Evolutionary conservation across 2,888 invertebrate species (phyloP).

Genomic region (Andrena marginata): DNA sequence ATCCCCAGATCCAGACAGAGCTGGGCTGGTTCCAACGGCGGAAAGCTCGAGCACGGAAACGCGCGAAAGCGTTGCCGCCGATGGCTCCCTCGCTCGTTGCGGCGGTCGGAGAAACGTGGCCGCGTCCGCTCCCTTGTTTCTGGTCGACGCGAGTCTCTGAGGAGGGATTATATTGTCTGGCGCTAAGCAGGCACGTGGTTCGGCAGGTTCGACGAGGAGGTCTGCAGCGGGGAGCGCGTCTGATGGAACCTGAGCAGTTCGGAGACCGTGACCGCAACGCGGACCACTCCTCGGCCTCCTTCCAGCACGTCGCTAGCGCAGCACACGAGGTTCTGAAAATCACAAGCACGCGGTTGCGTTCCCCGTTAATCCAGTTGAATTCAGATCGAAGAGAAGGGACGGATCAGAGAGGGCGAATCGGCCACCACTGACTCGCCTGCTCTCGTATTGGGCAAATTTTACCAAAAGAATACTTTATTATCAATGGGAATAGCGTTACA

Average conservation of each 20-base stretch:
- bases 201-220: slow-evolving; percentile 68
- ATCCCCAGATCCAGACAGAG: background rate
- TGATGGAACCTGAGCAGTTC: slow-evolving; percentile 91
- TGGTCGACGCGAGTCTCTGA: slow-evolving; percentile 5
- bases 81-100: background rate
- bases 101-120: background rate
- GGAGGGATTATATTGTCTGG: slow-evolving; percentile 71
- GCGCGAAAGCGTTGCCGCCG: background rate
- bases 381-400: too few relatives aligned
- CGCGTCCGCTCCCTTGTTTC: background rate
- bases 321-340: slow-evolving; percentile 94
- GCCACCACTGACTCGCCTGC: background rate
- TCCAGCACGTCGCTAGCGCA: slow-evolving; percentile 97
- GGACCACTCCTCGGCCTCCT: slow-evolving; percentile 94
- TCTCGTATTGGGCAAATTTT: slow-evolving; percentile 42
- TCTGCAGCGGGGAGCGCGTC: slow-evolving; percentile 83
- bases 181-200: slow-evolving; percentile 80
- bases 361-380: slow-evolving; percentile 15
- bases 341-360: slow-evolving; percentile 18
- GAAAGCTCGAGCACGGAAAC: background rate
- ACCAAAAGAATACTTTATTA: slow-evolving; percentile 81
- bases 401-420: background rate
- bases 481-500: slow-evolving; percentile 78
- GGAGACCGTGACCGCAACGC: slow-evolving; percentile 95
- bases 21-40: background rate